Conservation (phyloP, 2,113 vertebrate genomes). For the Atractosteus spatula region DNA sequence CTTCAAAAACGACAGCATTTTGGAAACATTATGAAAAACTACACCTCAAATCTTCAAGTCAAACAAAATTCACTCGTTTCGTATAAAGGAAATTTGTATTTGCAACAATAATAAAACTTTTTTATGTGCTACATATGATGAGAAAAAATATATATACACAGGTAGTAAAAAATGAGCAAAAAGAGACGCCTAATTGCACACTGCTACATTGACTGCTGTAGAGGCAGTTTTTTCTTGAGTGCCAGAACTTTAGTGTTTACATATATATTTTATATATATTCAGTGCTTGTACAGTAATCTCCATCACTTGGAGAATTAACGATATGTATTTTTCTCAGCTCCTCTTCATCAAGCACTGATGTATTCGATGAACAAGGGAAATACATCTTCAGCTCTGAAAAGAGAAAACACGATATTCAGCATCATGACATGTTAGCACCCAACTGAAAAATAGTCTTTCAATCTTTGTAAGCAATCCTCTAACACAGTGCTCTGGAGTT, state of each 20-base stretch:
- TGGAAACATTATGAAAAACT: slow-evolving; percentile 63
- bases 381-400: slow-evolving; percentile 67
- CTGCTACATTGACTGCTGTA: slow-evolving; percentile 97
- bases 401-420: slow-evolving; percentile 29
- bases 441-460: no score
- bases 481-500: no score
- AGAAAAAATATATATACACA: slow-evolving; percentile 90
- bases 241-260: slow-evolving; percentile 90
- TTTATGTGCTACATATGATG: slow-evolving; percentile 93
- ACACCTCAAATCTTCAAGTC: slow-evolving; percentile 83
- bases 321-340: slow-evolving; percentile 80
- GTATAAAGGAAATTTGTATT: slow-evolving; percentile 54
- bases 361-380: slow-evolving; percentile 65
- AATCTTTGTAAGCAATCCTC: no score
- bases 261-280: slow-evolving; percentile 57
- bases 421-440: no score
- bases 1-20: slow-evolving; percentile 58
- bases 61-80: slow-evolving; percentile 69
- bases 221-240: slow-evolving; percentile 89
- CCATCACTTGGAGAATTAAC: slow-evolving; percentile 68
- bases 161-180: slow-evolving; percentile 94
- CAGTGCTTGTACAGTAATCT: slow-evolving; percentile 86
- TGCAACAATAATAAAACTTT: slow-evolving; percentile 51
- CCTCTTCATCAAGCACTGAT: slow-evolving; percentile 67
- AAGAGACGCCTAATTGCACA: slow-evolving; percentile 94